A percentile compares a stretch with the other conserved stretches of the same genome.
These are phyloP conservation scores for Menidia menidia DNA, from an alignment of 2,797 vertebrate species.

Conservation along the genomic window DNA sequence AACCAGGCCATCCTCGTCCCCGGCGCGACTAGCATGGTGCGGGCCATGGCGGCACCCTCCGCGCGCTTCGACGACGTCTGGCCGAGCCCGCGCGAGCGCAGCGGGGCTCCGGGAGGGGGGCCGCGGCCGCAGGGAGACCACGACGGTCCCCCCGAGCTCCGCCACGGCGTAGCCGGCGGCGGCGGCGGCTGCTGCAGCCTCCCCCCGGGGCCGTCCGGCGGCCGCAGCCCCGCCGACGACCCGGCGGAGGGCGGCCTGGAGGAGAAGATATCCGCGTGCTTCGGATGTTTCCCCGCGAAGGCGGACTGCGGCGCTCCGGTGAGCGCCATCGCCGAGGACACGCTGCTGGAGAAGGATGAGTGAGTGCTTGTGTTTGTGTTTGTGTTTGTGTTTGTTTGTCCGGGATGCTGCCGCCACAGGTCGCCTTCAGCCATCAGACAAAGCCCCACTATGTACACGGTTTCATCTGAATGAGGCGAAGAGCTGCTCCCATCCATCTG, in stretches of 20 bases:
- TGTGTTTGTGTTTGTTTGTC: background rate
- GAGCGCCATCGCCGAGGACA: constrained; percentile 85
- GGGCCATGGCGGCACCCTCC: constrained; percentile 78
- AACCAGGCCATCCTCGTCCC: constrained; percentile 35
- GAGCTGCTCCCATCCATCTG: background rate
- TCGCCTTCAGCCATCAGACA: background rate
- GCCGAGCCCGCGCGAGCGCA: constrained; percentile 83
- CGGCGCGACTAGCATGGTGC: constrained; percentile 33
- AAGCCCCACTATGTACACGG: background rate
- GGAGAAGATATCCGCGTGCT: constrained; percentile 87
- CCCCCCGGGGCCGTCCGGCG: constrained; percentile 29
- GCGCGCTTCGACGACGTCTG: constrained; percentile 85
- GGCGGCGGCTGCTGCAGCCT: constrained; percentile 19
- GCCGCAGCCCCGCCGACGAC: constrained; percentile 72
- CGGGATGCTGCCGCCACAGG: background rate
- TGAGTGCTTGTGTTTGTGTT: constrained; percentile 77
- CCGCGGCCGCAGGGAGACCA: constrained; percentile 63
- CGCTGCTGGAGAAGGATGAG: constrained; percentile 89
- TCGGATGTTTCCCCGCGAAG: constrained; percentile 76
- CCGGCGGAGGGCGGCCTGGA: constrained; percentile 75
- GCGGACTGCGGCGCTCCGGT: constrained; percentile 78
- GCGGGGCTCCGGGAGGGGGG: constrained; percentile 48
- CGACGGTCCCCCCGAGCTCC: constrained; percentile 46
- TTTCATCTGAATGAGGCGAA: background rate
- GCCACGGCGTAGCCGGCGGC: constrained; percentile 36